phyloP scores from a whole-genome alignment of 2,888 invertebrate genomes.

The Drosophila yooni region DNA sequence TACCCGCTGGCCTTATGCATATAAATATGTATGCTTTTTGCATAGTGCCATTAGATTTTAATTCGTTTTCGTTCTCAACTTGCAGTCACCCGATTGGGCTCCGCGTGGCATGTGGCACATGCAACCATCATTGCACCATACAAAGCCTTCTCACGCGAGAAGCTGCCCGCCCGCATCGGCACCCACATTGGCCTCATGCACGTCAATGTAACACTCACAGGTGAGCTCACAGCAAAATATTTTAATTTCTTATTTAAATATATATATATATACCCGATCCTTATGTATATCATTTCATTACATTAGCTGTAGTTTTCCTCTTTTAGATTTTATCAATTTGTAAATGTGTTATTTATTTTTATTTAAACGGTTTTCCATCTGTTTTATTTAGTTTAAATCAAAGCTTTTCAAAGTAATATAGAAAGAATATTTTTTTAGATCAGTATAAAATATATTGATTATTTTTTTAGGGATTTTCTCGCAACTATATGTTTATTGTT shows the following conservation, averaged over 20 bases:
- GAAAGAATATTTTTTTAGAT: no score
- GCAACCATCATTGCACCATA: conserved; percentile 94
- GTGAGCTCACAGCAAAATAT: conserved; percentile 86
- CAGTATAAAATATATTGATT: no score
- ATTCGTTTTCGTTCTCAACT: conserved; percentile 26
- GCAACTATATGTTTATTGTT: no score
- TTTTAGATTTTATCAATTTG: neutral
- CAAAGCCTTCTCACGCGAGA: conserved; percentile 95
- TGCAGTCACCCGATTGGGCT: conserved; percentile 94
- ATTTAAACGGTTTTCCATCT: neutral
- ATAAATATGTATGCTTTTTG: conserved; percentile 23
- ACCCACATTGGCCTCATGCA: conserved; percentile 96
- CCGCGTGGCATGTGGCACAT: conserved; percentile 96
- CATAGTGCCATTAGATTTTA: conserved; percentile 34
- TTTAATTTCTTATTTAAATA: neutral
- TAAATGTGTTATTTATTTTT: neutral
- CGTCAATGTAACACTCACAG: conserved; percentile 97
- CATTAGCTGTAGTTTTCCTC: neutral
- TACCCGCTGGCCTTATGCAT: conserved; percentile 60
- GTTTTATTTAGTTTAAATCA: neutral
- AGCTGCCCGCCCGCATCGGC: conserved; percentile 94
- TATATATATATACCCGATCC: neutral
- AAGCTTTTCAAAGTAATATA: no score
- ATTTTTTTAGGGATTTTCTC: no score
- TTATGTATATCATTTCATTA: neutral